Percentiles rank a stretch among this genome's conserved stretches.
These are phyloP conservation scores for Drosophila willistoni DNA, from an alignment of 1,140 invertebrate genomes.

Conservation along the genomic window DNA sequence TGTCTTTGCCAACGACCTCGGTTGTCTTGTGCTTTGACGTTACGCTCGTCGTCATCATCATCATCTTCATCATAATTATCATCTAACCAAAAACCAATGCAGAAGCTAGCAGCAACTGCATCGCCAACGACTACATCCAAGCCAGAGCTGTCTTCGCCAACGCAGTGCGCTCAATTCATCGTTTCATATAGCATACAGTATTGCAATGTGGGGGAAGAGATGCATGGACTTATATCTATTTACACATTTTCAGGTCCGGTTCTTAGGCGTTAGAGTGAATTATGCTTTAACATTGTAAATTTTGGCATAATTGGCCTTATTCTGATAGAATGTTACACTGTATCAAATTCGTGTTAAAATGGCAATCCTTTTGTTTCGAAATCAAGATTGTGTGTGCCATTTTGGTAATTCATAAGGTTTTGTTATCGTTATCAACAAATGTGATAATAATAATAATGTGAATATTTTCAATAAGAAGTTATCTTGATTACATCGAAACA, in stretches of 20 bases:
- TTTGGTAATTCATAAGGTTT: too few relatives aligned
- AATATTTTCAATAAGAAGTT: too few relatives aligned
- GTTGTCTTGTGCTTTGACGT: conserved; percentile 38
- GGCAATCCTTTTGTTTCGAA: too few relatives aligned
- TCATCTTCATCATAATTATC: conserved; percentile 17
- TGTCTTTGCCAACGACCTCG: conserved; percentile 65
- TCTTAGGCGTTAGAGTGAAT: neutral
- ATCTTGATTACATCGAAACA: too few relatives aligned
- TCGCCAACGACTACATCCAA: conserved; percentile 43
- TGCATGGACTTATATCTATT: neutral
- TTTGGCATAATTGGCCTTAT: too few relatives aligned
- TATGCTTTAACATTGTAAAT: too few relatives aligned
- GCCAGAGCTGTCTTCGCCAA: conserved; percentile 38
- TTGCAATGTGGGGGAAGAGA: conserved; percentile 50
- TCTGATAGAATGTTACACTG: too few relatives aligned
- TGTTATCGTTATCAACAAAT: too few relatives aligned
- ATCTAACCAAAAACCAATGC: conserved; percentile 35
- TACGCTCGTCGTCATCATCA: conserved; percentile 11
- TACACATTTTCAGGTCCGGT: neutral
- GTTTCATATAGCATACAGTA: conserved; percentile 65
- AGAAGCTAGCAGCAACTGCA: conserved; percentile 38
- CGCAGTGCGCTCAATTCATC: conserved; percentile 68
- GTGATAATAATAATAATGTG: too few relatives aligned
- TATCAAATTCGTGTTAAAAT: too few relatives aligned
- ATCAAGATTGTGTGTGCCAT: too few relatives aligned